These are phyloP conservation scores for Seriola aureovittata DNA, from an alignment of 2,113 vertebrate species.

Conservation along the genomic window DNA sequence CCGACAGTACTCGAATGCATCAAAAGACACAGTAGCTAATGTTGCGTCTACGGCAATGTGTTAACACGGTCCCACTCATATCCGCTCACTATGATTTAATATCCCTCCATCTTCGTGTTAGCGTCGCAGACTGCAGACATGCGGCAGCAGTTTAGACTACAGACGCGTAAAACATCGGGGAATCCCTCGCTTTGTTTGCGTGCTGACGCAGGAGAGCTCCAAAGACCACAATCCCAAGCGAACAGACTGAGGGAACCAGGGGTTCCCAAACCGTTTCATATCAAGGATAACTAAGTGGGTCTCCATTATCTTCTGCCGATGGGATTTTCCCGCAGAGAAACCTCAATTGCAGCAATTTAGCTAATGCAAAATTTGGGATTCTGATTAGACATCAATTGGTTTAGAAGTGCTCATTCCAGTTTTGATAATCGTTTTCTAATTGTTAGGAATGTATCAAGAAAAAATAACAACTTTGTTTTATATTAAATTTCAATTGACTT, in stretches of 20 bases:
- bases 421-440: too few species aligned
- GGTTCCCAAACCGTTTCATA: background rate
- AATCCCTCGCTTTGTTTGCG: conserved; percentile 56
- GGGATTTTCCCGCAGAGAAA: background rate
- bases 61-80: conserved; percentile 12
- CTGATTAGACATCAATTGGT: too few species aligned
- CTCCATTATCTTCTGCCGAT: background rate
- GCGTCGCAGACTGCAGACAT: conserved; percentile 4
- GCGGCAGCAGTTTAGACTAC: conserved; percentile 15
- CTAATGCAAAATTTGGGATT: background rate
- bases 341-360: background rate
- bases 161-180: conserved; percentile 37
- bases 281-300: conserved; percentile 1
- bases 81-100: conserved; percentile 11
- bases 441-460: background rate
- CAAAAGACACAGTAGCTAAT: conserved; percentile 14
- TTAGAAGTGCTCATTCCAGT: too few species aligned
- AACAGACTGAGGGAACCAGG: background rate
- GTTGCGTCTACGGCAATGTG: conserved; percentile 6
- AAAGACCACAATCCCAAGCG: conserved; percentile 15
- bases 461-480: background rate
- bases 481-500: background rate
- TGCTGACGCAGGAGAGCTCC: conserved; percentile 53
- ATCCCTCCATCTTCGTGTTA: conserved; percentile 1
- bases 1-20: conserved; percentile 15